Base-by-base conservation (phyloP, 2,888 invertebrate genomes). In the Drosophila mimica region DNA sequence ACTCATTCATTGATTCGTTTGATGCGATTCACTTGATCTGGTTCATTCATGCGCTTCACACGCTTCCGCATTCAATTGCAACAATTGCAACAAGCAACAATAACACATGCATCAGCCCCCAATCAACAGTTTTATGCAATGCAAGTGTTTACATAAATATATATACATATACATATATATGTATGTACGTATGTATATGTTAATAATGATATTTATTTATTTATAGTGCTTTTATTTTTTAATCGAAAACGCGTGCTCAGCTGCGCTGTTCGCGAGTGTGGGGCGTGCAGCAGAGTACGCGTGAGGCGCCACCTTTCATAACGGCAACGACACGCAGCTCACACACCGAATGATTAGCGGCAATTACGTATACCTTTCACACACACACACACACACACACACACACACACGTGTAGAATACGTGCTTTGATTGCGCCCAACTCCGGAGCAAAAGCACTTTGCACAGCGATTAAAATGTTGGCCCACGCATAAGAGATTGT, bases 321-420 rank as follows among this genome's bases (percentile, higher is more conserved):
- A 48, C 59, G 56, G 61, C 61, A 76, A 58, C 60, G 57, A 70
- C 79, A 71, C 77, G 77, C 79, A 80, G 65, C 79, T 68, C 79
- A 70, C 74, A 79, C 76, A 70, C 64, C 64, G 46, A 72, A 61
- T 80, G 80, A 80, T 80, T 80, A 79, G 69, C 54, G 54, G 31
- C 77, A 79, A 80, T 69, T 77, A 76, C 58, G 62, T 58, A 56
- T 25, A 46, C 15, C 8, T 8, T 46, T 8, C 15, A 25, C 2
- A 25, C 46, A 46, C 46, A 46, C 20, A 43, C n/a, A 43, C 43
- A 20, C 17, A n/a, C 20, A 43, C 11, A 13, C 1, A 20, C 20
- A 11, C 3, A 20, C 2, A 3, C n/a, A 8, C 25, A 25, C 11
- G 13, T 40, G 0, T 13, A 6, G 6, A 57, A 46, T 15, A 54